Evolutionary conservation across 1,140 invertebrate species (phyloP), one percentile per base, ranked within the genome.

Genomic region (Sitobion miscanthi): DNA sequence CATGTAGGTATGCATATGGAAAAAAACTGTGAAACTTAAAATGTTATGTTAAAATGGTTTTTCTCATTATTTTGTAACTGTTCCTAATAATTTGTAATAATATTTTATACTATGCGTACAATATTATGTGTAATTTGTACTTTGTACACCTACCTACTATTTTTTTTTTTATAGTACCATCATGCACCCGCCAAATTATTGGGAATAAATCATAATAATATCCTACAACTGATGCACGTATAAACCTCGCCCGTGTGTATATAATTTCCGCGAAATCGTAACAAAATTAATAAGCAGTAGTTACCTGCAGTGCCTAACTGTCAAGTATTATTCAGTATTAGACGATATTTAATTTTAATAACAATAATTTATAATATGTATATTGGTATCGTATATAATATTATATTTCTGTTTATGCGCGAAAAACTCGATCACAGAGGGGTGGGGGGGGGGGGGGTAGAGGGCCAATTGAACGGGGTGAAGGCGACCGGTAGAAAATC

Each of bases 301-400:
- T 11, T 77, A 77, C 62, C n/a, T n/a, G 62, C 14, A 77, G 30
- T 14, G 0, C 35, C 35, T 35, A 77, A 35, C 14, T 77, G 62
- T 77, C 62, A 77, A 77, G 62, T 77, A n/a, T 77, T 77, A 77
- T 30, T 77, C 62, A 14, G 62, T 77, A 77, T 77, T 77, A 77
- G 62, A 77, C n/a, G 14, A 77, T 77, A 69, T 77, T 77, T n/a
- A 77, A n/a, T 77, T 77, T 77, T n/a, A 77, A 77, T 17, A 77
- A n/a, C 62, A 77, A 77, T n/a, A 77, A 77, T 77, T n/a, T 77
- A 69, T n/a, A 5, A 30, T 35, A 17, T 17, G 62, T n/a, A 17
- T 17, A 77, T 38, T 9, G 14, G 20, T 54, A 54, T 54, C 35
- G 35, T 83, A n/a, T 38, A 9, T 35, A 35, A 77, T 9, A 38